A percentile compares a stretch with the other conserved stretches of the same genome.
phyloP scores from a whole-genome alignment of 2,888 invertebrate genomes.

The Lissocephala sabroskyi region DNA sequence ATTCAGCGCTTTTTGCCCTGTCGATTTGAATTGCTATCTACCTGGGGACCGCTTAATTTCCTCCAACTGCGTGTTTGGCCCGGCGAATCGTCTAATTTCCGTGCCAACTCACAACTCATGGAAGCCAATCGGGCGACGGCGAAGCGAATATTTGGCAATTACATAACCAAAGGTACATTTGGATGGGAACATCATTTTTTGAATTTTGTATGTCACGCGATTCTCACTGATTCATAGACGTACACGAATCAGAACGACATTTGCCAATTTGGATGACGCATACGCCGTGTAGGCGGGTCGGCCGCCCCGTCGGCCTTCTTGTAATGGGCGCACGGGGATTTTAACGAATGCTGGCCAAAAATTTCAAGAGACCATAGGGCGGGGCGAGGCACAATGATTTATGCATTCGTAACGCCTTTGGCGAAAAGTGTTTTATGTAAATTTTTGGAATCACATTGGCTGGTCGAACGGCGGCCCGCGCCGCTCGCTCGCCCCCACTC shows the following conservation, averaged over 20 bases:
- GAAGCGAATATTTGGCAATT: not conserved
- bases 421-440: constrained; percentile 41
- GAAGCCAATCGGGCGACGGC: too few species aligned
- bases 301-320: not conserved
- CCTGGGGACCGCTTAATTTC: constrained; percentile 6
- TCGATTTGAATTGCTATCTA: too few species aligned
- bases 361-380: too few species aligned
- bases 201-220: not conserved
- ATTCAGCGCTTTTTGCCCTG: too few species aligned
- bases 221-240: not conserved
- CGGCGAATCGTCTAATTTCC: not conserved
- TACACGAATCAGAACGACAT: not conserved
- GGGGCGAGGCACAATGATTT: too few species aligned
- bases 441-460: constrained; percentile 29
- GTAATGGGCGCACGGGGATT: not conserved
- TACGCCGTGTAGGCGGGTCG: not conserved
- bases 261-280: not conserved
- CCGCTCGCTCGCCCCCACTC: not conserved
- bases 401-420: constrained; percentile 44
- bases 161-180: too few species aligned
- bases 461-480: too few species aligned
- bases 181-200: too few species aligned
- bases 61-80: not conserved
- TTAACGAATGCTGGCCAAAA: not conserved
- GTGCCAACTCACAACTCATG: not conserved